Base-by-base conservation (phyloP, 2,888 invertebrate genomes). In the Leptinotarsa tumamoca region DNA sequence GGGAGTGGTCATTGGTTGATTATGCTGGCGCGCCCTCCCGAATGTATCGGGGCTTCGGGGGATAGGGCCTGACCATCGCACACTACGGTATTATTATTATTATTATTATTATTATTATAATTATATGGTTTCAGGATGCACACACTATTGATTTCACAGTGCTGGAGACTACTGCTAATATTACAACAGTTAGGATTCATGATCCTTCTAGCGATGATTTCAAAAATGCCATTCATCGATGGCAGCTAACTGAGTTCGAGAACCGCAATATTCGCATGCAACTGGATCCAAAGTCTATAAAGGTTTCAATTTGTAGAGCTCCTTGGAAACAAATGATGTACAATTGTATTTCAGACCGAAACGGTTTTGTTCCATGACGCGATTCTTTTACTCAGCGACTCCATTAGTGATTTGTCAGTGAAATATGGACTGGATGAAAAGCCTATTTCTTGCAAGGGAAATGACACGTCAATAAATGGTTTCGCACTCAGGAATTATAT, bases 351-450 rank as follows among this genome's bases (percentile, higher is more conserved):
- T 4, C 88, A 94, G 92, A 92, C 92, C 0, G 92, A 92, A 84
- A 91, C 93, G 77, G 92, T 93, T 5, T 85, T 95, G 61, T 90
- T 94, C 80, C 92, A 93, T 82, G 95, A 95, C 87, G 93, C 94
- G 0, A 91, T 94, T 1, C 89, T 90, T 80, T 87, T 94, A 68
- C 92, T 94, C 82, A 91, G 92, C 1, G 90, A 90, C 79, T 92
- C 92, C 0, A 87, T 84, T 50, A 80, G 80, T 67, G 84, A 83
- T 70, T 79, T 84, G 69, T 81, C 81, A 74, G 73, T 73, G 74
- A 84, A 80, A 72, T 79, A 74, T 43, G 76, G 78, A 23, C 80
- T 84, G 79, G 72, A 17, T 13, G 74, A 84, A 4, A 78, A 79
- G 70, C 72, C 81, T 0, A 67, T 87, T n/a, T 61, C 67, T 49